Evolutionary conservation across 2,113 vertebrate genomes (phyloP), one percentile per base, ranked within the genome.

Genomic region (Hyaena hyaena): DNA sequence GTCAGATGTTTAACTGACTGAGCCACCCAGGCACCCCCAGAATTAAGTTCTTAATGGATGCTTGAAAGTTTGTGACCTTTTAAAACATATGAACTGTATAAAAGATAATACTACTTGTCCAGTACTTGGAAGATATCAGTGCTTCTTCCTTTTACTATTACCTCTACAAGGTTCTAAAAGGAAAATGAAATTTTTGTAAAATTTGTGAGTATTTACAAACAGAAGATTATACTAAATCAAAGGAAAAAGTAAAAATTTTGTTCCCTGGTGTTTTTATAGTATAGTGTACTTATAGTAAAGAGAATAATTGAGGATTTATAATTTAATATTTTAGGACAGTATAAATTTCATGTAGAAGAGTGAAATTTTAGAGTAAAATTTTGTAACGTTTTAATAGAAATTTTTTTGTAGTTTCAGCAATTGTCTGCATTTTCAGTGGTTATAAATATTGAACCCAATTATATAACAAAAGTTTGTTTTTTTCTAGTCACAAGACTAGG

Each of bases 401-500:
- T 89, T 66, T 50, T 97, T 92, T 93, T 83, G 73, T 92, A 48
- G 5, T 93, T 97, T 88, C 19, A 88, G 58, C 66, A 95, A 28
- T 94, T 86, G 26, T 76, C 19, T 69, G 4, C 2, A 76, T 86
- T 93, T 98, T 91, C 93, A 96, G 66, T 95, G 71, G 26, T 96
- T 89, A 87, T 95, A 97, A 96, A 96, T 97, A 98, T 93, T 98
- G 98, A 98, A 98, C 89, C 23, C 68, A 92, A 76, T 96, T 97
- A 97, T 97, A 31, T 97, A 96, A 97, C 66, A 88, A 53, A 95
- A 84, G 43, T 96, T 97, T 86, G 81, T 55, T 97, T 97, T 98
- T 98, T 96, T 83, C 73, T 96, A 98, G 98, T 99, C 98, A 99
- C 96, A 98, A 98, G 98, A 97, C 96, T 97, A 93, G 71, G 31